Evolutionary conservation across 2,797 vertebrate genomes (phyloP).

Genomic region (Eurystomus glaucurus): DNA sequence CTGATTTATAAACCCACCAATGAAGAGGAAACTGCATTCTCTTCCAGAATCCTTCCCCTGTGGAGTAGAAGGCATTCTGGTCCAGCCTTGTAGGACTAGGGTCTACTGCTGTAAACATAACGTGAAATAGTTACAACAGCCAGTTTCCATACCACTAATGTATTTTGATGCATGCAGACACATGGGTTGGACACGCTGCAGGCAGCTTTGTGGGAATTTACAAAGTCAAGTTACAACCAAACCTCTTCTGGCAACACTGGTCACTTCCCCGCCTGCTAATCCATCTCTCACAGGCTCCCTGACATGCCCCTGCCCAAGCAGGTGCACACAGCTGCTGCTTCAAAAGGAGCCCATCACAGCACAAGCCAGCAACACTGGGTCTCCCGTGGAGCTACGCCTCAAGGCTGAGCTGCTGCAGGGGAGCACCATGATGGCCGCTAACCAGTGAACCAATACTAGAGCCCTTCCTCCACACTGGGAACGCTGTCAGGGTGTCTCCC

Average conservation of each 20-base stretch:
- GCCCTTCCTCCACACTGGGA: not conserved
- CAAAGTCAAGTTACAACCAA: not conserved
- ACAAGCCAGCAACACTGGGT: not conserved
- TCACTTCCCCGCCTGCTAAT: not conserved
- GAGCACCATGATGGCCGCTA: rapidly evolving
- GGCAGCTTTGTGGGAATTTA: not conserved
- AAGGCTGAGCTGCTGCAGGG: not conserved
- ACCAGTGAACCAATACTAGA: not conserved
- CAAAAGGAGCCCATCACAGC: not conserved
- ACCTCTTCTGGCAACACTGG: not conserved
- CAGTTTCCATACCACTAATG: not conserved
- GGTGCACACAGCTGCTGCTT: not conserved
- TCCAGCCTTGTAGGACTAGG: not conserved
- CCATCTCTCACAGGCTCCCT: not conserved
- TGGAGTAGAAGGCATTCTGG: not conserved
- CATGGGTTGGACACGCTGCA: not conserved
- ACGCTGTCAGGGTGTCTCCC: not conserved
- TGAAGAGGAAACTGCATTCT: not conserved
- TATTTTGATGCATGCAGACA: not conserved
- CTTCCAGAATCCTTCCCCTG: not conserved
- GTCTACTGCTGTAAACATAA: not conserved
- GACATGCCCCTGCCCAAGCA: not conserved
- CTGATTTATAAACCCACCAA: not conserved
- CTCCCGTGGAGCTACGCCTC: not conserved
- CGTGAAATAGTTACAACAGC: not conserved